Percentiles rank a stretch among this genome's conserved stretches.
Evolutionary conservation across 2,888 invertebrate genomes (phyloP).

Genomic region (Phaedon cochleariae): DNA sequence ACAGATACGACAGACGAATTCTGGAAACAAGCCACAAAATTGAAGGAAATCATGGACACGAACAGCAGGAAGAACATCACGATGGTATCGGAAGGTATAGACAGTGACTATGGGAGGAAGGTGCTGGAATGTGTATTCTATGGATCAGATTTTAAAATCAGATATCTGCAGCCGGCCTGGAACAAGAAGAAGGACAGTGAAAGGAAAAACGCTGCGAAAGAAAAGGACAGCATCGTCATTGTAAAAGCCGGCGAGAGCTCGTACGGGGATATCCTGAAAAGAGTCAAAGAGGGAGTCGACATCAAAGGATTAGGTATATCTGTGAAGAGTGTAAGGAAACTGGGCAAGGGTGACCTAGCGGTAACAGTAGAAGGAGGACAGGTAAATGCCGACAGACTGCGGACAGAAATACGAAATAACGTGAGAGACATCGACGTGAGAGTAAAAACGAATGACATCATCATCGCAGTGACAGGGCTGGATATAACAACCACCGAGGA

Average conservation of each 20-base stretch:
- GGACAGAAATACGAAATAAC: constrained; percentile 1
- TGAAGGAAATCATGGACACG: constrained; percentile 5
- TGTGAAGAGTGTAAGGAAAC: neutral
- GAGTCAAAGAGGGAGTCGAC: constrained; percentile 12
- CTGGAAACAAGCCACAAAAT: neutral
- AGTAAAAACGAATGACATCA: neutral
- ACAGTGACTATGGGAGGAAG: no score
- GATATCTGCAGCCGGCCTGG: neutral
- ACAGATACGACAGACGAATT: constrained; percentile 3
- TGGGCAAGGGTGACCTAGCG: constrained; percentile 1
- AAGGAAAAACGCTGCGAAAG: neutral
- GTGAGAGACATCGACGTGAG: neutral
- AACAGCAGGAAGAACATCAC: neutral
- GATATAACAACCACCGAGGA: neutral
- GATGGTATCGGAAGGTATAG: no score
- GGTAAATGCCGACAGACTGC: neutral
- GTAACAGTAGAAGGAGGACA: constrained; percentile 13
- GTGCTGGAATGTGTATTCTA: no score
- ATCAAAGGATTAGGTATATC: neutral
- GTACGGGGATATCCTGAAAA: constrained; percentile 13
- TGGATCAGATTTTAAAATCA: neutral
- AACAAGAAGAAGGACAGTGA: neutral
- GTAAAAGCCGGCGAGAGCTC: constrained; percentile 1
- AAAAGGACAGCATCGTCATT: neutral
- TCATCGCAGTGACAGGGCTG: neutral